phyloP scores from a whole-genome alignment of 2,113 vertebrate species.

The Bos taurus region ARS-UCD2.0 NC_037335.1:61800001-61800500 shows the following conservation, averaged over 20 bases:
- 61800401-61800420: background rate
- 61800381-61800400: background rate
- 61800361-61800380: background rate
- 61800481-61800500: background rate
- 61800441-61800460: background rate
- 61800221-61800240: background rate
- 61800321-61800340: background rate
- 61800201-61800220: background rate
- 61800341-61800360: background rate
- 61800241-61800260: background rate
- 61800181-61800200: background rate
- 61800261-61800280: background rate
- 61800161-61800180: background rate
- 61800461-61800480: background rate
- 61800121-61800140: conserved; percentile 52
- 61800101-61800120: conserved; percentile 43
- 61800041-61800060: background rate
- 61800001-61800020: conserved; percentile 40
- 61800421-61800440: background rate
- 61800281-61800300: background rate
- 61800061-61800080: conserved; percentile 27
- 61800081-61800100: conserved; percentile 60
- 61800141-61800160: conserved; percentile 38
- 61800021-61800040: conserved; percentile 39
- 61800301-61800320: background rate